These are phyloP conservation scores for Diaphora mendica DNA, from an alignment of 2,888 invertebrate genomes.

Conservation along the genomic window DNA sequence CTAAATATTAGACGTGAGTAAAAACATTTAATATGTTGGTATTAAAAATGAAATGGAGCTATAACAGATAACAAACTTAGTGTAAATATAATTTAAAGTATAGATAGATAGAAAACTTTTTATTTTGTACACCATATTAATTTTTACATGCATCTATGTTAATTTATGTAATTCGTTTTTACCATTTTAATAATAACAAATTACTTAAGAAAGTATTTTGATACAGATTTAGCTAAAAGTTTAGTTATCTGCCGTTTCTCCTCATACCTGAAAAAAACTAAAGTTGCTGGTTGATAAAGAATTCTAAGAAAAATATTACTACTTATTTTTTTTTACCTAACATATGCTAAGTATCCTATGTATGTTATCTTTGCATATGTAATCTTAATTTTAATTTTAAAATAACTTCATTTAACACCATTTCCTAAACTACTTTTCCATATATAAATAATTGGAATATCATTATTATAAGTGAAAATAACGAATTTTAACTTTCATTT, in stretches of 20 bases:
- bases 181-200: not conserved
- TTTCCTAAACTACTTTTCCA: conserved; percentile 18
- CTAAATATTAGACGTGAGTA: not conserved
- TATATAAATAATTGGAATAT: conserved; percentile 26
- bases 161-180: too few relatives aligned
- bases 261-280: not conserved
- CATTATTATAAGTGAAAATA: conserved; percentile 61
- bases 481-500: conserved; percentile 72
- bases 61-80: not conserved
- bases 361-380: not conserved
- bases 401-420: conserved; percentile 8
- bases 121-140: too few relatives aligned
- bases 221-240: too few relatives aligned
- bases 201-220: not conserved
- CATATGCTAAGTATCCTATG: conserved; percentile 11
- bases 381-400: conserved; percentile 7
- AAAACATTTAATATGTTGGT: not conserved
- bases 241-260: not conserved
- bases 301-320: too few relatives aligned
- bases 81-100: not conserved
- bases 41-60: not conserved
- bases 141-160: too few relatives aligned
- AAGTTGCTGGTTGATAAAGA: not conserved
- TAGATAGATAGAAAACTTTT: too few relatives aligned
- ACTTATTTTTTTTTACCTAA: not conserved